Base-by-base conservation (phyloP, 2,888 invertebrate species). In the Pyrgus malvae region DNA sequence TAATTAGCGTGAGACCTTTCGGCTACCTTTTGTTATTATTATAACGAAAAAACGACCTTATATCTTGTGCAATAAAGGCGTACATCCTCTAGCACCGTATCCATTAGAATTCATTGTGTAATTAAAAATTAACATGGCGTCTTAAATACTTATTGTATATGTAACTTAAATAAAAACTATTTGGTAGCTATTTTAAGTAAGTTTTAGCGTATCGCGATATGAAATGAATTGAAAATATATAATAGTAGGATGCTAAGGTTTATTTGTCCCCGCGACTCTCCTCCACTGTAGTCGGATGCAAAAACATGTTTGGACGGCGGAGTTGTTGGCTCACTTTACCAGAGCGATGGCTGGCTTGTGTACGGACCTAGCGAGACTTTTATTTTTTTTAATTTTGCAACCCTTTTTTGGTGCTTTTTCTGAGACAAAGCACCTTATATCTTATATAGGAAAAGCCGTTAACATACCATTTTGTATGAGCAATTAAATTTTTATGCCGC, bases 141-240 rank as follows among this genome's bases (percentile, higher is more conserved):
- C 78, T 77, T 75, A 69, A 70, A 78, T 67, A 66, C 78, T 79
- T 83, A 83, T 69, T 80, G 78, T 78, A 79, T 74, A 82, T 81
- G 78, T 83, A 84, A 80, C 76, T 83, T 80, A 72, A 78, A 16
- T 35, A 76, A 75, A 76, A 77, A 76, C 77, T 81, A 83, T 80
- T 83, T 78, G 83, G 83, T 83, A 85, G 83, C 78, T 83, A 83
- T 38, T 77, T 69, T 82, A 83, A 79, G 76, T 83, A 83, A 83
- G 78, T 73, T 49, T n/a, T 75, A 82, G 80, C 66, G 71, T 81
- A 80, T 75, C 64, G 75, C 76, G 74, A 71, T 69, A 65, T 57
- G 58, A 62, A 61, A 63, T 63, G 70, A 73, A 72, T 48, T 67
- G 72, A 72, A 71, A 70, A 68, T 71, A 71, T 60, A 65, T 67